Percentiles rank a stretch among this genome's conserved stretches.
phyloP scores from a whole-genome alignment of 1,140 invertebrate genomes.

The Yoshiicerus persimilis region DNA sequence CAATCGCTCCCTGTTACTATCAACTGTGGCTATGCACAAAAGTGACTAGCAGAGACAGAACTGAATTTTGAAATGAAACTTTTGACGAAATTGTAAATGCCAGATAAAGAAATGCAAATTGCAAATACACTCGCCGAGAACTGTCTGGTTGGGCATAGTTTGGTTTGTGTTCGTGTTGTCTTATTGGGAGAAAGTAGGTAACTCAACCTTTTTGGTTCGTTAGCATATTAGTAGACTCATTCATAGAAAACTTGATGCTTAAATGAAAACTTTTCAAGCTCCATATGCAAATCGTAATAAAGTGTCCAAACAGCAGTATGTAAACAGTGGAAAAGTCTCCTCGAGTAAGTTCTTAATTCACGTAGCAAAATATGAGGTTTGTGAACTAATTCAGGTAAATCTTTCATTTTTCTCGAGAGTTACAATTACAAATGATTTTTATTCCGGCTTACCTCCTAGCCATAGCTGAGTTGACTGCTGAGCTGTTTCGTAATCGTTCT shows the following conservation, averaged over 20 bases:
- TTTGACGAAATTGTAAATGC: conserved; percentile 9
- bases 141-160: too few species aligned
- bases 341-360: too few species aligned
- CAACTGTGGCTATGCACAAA: background rate
- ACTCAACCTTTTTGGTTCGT: background rate
- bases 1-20: background rate
- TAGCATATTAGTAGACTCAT: too few species aligned
- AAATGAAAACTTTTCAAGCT: background rate
- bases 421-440: background rate
- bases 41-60: background rate
- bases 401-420: background rate
- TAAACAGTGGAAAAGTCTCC: too few species aligned
- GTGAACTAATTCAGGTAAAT: background rate
- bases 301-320: background rate
- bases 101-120: conserved; percentile 18
- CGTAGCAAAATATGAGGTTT: too few species aligned
- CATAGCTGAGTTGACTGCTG: conserved; percentile 57
- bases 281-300: background rate
- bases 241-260: too few species aligned
- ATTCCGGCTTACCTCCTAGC: conserved; percentile 56
- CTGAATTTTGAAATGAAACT: background rate
- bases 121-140: background rate
- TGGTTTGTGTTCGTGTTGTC: background rate
- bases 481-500: conserved; percentile 54
- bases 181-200: background rate